These are phyloP conservation scores for Tenualosa thibaudeaui DNA, from an alignment of 2,797 vertebrate species.

Conservation along the genomic window DNA sequence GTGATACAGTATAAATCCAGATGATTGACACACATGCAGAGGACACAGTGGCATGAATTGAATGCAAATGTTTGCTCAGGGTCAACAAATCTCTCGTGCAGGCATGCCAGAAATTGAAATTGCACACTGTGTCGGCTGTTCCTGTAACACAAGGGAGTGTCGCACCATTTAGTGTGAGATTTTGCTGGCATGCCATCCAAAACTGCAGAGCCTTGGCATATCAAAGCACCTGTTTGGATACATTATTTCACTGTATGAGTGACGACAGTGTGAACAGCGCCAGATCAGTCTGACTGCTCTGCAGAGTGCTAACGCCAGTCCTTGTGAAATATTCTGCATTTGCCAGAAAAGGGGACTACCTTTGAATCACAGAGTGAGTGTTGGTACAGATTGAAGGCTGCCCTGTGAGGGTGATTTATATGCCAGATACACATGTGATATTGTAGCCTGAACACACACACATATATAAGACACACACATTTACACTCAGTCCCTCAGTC, in stretches of 20 bases:
- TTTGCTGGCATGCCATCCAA: not conserved
- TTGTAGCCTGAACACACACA: not conserved
- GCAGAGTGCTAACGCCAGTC: not conserved
- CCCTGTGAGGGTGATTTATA: no score
- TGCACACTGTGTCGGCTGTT: not conserved
- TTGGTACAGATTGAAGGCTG: not conserved
- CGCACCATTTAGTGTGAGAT: not conserved
- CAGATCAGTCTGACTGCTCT: not conserved
- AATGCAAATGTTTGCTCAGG: slow-evolving; percentile 18
- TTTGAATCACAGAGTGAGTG: not conserved
- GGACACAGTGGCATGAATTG: not conserved
- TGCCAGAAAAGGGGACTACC: not conserved
- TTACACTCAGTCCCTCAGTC: not conserved
- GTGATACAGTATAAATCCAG: not conserved
- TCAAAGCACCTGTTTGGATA: slow-evolving; percentile 3
- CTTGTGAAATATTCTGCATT: not conserved
- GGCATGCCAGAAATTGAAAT: slow-evolving; percentile 16
- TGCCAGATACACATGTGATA: not conserved
- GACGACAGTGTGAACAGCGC: not conserved
- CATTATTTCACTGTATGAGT: not conserved
- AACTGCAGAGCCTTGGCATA: not conserved
- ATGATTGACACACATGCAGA: slow-evolving; percentile 6
- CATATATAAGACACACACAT: not conserved
- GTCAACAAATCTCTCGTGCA: slow-evolving; percentile 8
- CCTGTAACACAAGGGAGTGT: not conserved